Conservation (phyloP, 2,797 vertebrate genomes). For the Aldrovandia affinis region DNA sequence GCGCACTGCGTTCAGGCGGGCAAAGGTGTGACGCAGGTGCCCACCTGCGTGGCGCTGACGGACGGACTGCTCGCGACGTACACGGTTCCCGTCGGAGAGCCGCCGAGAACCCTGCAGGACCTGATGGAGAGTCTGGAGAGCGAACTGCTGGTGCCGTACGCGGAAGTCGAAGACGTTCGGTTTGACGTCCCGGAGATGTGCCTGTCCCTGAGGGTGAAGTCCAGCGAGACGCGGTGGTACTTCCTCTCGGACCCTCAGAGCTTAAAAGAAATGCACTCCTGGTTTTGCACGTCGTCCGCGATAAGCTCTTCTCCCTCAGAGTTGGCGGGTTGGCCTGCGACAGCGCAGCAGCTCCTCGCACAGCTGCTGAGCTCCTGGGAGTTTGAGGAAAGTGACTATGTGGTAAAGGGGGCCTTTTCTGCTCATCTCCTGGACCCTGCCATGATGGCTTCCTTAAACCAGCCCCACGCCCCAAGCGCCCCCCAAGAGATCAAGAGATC, state of each 20-base stretch:
- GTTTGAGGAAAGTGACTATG: constrained; percentile 76
- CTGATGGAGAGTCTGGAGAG: constrained; percentile 76
- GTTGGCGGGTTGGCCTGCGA: constrained; percentile 56
- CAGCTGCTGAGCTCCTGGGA: constrained; percentile 85
- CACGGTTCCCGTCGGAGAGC: constrained; percentile 70
- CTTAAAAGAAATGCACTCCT: constrained; percentile 75
- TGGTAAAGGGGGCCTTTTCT: constrained; percentile 81
- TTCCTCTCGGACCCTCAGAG: constrained; percentile 80
- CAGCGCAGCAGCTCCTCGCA: constrained; percentile 78
- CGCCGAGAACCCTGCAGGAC: constrained; percentile 66
- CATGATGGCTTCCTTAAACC: constrained; percentile 45
- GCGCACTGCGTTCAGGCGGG: constrained; percentile 82
- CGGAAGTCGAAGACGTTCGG: constrained; percentile 73
- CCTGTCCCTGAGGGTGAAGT: constrained; percentile 75
- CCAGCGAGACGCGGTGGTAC: constrained; percentile 69
- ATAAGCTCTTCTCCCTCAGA: constrained; percentile 49
- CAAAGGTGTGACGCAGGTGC: constrained; percentile 74
- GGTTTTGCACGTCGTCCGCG: constrained; percentile 62
- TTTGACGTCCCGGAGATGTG: constrained; percentile 83
- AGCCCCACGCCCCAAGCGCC: constrained; percentile 34
- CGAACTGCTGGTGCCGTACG: constrained; percentile 74
- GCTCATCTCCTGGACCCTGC: constrained; percentile 74
- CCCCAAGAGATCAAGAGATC: constrained; percentile 46
- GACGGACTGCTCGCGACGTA: constrained; percentile 78
- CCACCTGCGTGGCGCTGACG: constrained; percentile 84